Evolutionary conservation across 2,888 invertebrate genomes (phyloP), one percentile per base, ranked within the genome.

Genomic region (Lysandra coridon): DNA sequence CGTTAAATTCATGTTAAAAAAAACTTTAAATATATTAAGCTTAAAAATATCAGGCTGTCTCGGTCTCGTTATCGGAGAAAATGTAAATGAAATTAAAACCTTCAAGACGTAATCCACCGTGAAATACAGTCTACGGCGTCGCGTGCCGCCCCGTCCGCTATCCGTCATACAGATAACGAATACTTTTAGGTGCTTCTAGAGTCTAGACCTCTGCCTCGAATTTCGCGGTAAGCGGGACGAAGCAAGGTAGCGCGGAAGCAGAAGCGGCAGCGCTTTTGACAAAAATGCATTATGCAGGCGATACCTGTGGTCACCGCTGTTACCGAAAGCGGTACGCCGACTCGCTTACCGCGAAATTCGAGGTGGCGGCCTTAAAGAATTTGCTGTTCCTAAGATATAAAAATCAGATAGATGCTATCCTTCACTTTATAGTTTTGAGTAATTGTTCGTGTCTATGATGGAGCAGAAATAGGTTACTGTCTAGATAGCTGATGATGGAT

Each of bases 131-230:
- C 33, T 14, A 57, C 57, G 53, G 40, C 62, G 79, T 90, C 81
- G 91, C 91, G 91, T 91, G 91, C 83, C 83, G 82, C 83, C 80
- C 83, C 85, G 83, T 85, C 87, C 85, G 80, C 90, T 87, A 92
- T 93, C 89, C 90, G 92, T 92, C 91, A 93, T 87, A 81, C 81
- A 90, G 92, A 93, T 93, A 93, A 89, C 87, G 83, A 90, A 90
- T 88, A 89, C 89, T 87, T 87, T 85, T 83, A 82, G 79, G 80
- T 82, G 80, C 81, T 79, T 90, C 49, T 91, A 92, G 86, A 87
- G 33, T 90, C 44, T 92, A 92, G 91, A 17, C 57, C 57, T 57
- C 57, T 57, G 57, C 17, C 57, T 57, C 14, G 4, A 57, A 57
- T 57, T 17, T 57, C 14, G 57, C 57, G 17, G 17, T 17, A 0